Evolutionary conservation across 2,797 vertebrate species (phyloP).

Genomic region (Etheostoma nigrum): DNA sequence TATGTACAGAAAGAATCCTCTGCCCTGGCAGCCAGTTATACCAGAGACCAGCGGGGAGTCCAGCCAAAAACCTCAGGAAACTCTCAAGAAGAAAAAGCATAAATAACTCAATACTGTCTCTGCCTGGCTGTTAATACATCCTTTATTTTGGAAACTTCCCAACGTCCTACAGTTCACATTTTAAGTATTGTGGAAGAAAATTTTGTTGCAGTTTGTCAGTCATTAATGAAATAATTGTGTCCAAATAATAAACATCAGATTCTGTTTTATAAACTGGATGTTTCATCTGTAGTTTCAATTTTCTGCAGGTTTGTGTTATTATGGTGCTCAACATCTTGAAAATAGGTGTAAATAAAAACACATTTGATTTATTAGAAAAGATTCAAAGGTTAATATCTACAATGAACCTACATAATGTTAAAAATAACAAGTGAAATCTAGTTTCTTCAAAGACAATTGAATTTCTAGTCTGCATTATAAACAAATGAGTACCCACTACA

Average conservation of each 20-base stretch:
- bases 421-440: constrained; percentile 46
- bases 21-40: constrained; percentile 92
- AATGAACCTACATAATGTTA: constrained; percentile 56
- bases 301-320: constrained; percentile 12
- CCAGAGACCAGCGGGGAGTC: constrained; percentile 86
- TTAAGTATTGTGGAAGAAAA: constrained; percentile 28
- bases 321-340: constrained; percentile 2
- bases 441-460: constrained; percentile 31
- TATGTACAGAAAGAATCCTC: constrained; percentile 92
- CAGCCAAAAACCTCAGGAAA: constrained; percentile 91
- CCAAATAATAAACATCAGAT: constrained; percentile 57
- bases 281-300: constrained; percentile 10
- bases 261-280: constrained; percentile 31
- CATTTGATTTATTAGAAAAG: constrained; percentile 58
- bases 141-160: constrained; percentile 40
- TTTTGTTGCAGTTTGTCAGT: constrained; percentile 42
- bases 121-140: constrained; percentile 27
- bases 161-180: constrained; percentile 19
- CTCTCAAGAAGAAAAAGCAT: constrained; percentile 87
- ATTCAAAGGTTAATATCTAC: constrained; percentile 61
- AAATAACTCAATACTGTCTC: constrained; percentile 74
- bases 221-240: constrained; percentile 28
- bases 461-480: constrained; percentile 41
- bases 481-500: constrained; percentile 34
- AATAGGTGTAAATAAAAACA: constrained; percentile 1